phyloP scores from a whole-genome alignment of 2,797 vertebrate species.

The Hephaestus fuliginosus region DNA sequence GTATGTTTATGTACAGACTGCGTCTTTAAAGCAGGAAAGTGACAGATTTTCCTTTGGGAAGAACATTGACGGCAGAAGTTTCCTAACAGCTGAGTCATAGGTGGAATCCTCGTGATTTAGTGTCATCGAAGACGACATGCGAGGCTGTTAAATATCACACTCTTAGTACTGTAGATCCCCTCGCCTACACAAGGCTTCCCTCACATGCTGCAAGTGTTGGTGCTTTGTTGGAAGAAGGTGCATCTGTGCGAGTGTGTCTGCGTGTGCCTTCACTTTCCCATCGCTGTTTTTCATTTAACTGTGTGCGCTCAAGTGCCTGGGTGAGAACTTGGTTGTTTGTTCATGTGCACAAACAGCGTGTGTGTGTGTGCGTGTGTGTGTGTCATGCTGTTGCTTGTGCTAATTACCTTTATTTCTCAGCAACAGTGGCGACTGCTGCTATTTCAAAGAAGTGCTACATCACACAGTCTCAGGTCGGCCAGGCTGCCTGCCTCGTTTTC shows the following conservation, averaged over 20 bases:
- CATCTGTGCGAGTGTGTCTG: slow-evolving; percentile 9
- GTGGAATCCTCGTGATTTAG: slow-evolving; percentile 70
- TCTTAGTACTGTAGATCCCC: slow-evolving; percentile 62
- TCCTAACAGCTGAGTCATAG: slow-evolving; percentile 63
- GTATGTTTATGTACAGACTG: slow-evolving; percentile 9
- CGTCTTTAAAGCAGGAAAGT: slow-evolving; percentile 34
- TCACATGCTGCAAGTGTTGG: slow-evolving; percentile 59
- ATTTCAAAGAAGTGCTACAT: slow-evolving; percentile 68
- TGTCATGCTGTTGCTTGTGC: slow-evolving; percentile 31
- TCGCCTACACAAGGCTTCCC: slow-evolving; percentile 73
- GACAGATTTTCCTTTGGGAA: slow-evolving; percentile 20
- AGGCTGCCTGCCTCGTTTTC: slow-evolving; percentile 29
- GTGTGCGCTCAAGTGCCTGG: neutral
- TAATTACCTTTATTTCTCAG: slow-evolving; percentile 63
- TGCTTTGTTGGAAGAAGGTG: slow-evolving; percentile 42
- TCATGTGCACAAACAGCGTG: neutral
- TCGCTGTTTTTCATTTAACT: slow-evolving; percentile 6
- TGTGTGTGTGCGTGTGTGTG: slow-evolving; percentile 10
- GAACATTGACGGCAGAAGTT: slow-evolving; percentile 55
- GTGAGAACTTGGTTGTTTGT: slow-evolving; percentile 11
- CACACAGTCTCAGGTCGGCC: slow-evolving; percentile 59
- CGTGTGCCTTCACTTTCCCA: neutral
- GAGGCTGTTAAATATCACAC: slow-evolving; percentile 77
- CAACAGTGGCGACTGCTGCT: slow-evolving; percentile 59
- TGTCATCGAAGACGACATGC: slow-evolving; percentile 45